Evolutionary conservation across 2,113 vertebrate species (phyloP).

Genomic region (Fregata magnificens): DNA sequence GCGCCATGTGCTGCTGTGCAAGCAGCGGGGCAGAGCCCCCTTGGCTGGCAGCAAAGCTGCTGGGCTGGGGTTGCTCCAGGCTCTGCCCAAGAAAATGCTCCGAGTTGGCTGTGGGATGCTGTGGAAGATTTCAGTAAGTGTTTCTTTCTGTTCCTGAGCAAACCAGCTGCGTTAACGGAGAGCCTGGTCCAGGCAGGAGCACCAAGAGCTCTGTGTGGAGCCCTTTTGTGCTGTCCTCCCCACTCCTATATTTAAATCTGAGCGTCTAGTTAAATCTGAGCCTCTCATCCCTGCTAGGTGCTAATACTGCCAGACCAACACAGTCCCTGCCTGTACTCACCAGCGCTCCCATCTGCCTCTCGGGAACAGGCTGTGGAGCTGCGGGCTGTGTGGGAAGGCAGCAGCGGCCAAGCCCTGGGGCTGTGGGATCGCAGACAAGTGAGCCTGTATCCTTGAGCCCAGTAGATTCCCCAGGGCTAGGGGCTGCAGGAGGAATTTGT

Average conservation of each 20-base stretch:
- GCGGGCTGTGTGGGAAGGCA: slow-evolving; percentile 28
- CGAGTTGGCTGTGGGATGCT: not conserved
- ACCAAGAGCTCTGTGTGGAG: not conserved
- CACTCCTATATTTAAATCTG: not conserved
- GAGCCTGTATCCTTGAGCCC: not conserved
- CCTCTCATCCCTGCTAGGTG: not conserved
- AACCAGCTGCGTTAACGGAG: not conserved
- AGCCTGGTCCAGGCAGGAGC: not conserved
- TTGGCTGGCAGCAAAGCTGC: not conserved
- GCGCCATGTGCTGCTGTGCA: not conserved
- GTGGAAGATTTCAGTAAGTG: not conserved
- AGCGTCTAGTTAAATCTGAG: not conserved
- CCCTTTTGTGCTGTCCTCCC: not conserved
- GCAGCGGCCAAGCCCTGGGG: not conserved
- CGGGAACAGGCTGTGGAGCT: not conserved
- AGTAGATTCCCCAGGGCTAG: not conserved
- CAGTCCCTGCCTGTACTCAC: not conserved
- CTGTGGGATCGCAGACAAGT: slow-evolving; percentile 2
- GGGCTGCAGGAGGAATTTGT: slow-evolving; percentile 25
- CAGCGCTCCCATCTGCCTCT: not conserved
- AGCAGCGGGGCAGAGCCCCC: not conserved
- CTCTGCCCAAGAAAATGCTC: not conserved
- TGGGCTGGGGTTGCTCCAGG: not conserved
- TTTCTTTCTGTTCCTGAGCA: not conserved
- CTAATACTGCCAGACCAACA: not conserved